Percentiles rank a stretch among this genome's conserved stretches.
Conservation (phyloP, 2,113 vertebrate species). For the Alouatta palliata region DNA sequence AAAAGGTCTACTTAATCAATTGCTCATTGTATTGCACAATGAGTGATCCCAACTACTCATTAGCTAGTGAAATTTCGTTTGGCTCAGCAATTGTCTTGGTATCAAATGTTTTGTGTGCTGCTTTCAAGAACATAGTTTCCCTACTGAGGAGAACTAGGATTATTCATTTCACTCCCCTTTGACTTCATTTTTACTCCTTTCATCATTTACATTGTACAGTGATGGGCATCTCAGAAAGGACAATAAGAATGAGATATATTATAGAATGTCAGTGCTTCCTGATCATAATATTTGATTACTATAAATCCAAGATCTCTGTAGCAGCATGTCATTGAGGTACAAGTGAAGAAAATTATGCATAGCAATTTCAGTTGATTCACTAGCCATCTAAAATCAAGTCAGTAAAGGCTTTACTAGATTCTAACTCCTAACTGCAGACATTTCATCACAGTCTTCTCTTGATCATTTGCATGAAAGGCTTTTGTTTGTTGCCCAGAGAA, state of each 20-base stretch:
- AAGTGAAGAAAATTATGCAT: not conserved
- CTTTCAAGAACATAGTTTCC: not conserved
- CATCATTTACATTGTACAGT: not conserved
- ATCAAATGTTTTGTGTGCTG: not conserved
- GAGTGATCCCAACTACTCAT: not conserved
- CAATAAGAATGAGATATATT: not conserved
- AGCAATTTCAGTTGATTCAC: not conserved
- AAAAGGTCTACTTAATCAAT: not conserved
- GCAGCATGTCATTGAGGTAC: fast-evolving
- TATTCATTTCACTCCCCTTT: not conserved
- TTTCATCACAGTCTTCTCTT: not conserved
- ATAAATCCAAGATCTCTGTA: not conserved
- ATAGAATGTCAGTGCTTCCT: not conserved
- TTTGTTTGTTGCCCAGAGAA: not conserved
- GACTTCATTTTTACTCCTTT: not conserved
- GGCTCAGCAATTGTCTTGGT: not conserved
- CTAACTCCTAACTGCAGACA: not conserved
- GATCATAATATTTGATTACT: not conserved
- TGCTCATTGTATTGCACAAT: not conserved
- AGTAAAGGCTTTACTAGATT: not conserved
- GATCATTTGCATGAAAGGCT: not conserved
- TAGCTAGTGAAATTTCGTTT: not conserved
- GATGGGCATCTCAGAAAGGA: not conserved
- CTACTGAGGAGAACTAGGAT: not conserved
- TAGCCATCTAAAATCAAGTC: not conserved